Evolutionary conservation across 2,113 vertebrate genomes (phyloP).

Genomic region (Clupea harengus): DNA sequence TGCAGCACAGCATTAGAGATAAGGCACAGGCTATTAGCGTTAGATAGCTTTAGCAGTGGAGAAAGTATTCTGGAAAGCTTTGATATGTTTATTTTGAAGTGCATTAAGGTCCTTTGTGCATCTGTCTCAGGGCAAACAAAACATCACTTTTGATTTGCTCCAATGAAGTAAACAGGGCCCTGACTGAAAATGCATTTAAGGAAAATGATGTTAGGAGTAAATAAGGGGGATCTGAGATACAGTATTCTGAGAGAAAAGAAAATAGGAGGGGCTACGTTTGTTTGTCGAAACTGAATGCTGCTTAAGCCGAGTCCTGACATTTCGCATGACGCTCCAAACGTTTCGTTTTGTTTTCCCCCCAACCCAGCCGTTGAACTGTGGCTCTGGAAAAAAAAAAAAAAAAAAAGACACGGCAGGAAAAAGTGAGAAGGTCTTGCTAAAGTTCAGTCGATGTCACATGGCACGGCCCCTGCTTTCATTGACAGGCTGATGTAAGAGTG

Average conservation of each 20-base stretch:
- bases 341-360: not conserved
- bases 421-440: slow-evolving; percentile 20
- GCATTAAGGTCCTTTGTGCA: not conserved
- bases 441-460: slow-evolving; percentile 42
- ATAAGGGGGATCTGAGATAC: not conserved
- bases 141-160: too few relatives aligned
- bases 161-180: too few relatives aligned
- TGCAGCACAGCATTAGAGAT: not conserved
- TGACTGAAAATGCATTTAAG: too few relatives aligned
- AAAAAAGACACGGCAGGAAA: not conserved
- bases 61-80: not conserved
- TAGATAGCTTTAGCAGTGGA: not conserved
- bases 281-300: not conserved
- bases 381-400: slow-evolving; percentile 25
- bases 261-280: not conserved
- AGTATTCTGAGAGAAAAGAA: not conserved
- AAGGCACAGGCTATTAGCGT: not conserved
- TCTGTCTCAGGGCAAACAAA: not conserved
- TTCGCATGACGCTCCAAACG: not conserved
- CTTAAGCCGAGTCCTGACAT: not conserved
- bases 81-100: not conserved
- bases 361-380: not conserved
- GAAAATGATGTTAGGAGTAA: not conserved
- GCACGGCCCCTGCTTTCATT: slow-evolving; percentile 34
- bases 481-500: slow-evolving; percentile 41